A percentile compares a stretch with the other conserved stretches of the same genome.
phyloP scores from a whole-genome alignment of 2,797 vertebrate genomes.

The Lepus oiostolus region DNA sequence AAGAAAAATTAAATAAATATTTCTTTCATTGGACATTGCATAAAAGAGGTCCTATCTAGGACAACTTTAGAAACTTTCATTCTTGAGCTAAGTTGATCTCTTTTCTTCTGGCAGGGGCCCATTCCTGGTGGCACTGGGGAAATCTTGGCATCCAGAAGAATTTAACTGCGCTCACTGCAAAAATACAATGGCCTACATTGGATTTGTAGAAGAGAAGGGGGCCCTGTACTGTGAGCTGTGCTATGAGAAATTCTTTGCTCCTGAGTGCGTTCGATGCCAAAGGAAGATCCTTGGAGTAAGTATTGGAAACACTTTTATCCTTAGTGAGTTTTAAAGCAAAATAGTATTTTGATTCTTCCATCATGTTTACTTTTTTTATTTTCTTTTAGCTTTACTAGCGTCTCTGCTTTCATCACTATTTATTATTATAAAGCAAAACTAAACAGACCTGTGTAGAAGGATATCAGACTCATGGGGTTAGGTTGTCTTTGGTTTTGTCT shows the following conservation, averaged over 20 bases:
- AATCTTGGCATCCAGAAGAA: conserved; percentile 99
- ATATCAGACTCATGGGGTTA: conserved; percentile 60
- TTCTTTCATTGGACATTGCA: neutral
- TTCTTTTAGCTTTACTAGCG: conserved; percentile 56
- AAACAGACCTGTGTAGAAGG: conserved; percentile 52
- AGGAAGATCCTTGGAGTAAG: conserved; percentile 97
- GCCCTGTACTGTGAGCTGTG: conserved; percentile 95
- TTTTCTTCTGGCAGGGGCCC: conserved; percentile 93
- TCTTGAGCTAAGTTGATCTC: conserved; percentile 63
- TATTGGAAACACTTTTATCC: conserved; percentile 63
- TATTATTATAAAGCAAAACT: conserved; percentile 67
- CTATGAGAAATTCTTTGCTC: conserved; percentile 98
- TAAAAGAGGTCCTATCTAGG: neutral
- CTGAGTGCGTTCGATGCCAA: conserved; percentile 94
- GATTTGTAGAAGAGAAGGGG: conserved; percentile 97
- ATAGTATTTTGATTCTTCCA: conserved; percentile 22
- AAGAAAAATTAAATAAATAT: neutral
- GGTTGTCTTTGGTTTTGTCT: conserved; percentile 74
- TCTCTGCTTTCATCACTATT: conserved; percentile 68
- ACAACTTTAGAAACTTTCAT: conserved; percentile 21
- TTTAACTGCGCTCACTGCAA: conserved; percentile 96
- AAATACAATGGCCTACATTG: conserved; percentile 93
- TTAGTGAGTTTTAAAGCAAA: conserved; percentile 39
- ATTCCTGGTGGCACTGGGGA: conserved; percentile 97
- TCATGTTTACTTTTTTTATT: conserved; percentile 52